These are phyloP conservation scores for Chaenogobius annularis DNA, from an alignment of 2,113 vertebrate genomes.

Conservation along the genomic window DNA sequence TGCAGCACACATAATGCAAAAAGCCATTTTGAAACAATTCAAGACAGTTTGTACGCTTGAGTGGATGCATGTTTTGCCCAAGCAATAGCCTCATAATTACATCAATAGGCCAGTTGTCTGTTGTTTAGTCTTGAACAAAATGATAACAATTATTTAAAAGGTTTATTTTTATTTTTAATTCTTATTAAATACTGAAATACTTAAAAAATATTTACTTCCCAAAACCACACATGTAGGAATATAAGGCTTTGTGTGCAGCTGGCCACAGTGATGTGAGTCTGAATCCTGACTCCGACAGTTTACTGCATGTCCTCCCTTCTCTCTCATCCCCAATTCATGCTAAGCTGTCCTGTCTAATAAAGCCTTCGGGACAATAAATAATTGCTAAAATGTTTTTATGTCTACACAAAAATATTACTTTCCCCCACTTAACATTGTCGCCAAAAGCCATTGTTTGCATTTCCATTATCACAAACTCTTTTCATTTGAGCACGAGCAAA, in stretches of 20 bases:
- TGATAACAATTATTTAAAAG: not conserved
- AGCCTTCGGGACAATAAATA: too few relatives aligned
- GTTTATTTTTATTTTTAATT: not conserved
- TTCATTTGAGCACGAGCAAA: slow-evolving; percentile 1
- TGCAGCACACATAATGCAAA: slow-evolving; percentile 15
- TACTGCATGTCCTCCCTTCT: too few relatives aligned
- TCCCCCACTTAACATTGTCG: slow-evolving; percentile 4
- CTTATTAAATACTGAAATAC: too few relatives aligned
- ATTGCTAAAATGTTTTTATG: not conserved
- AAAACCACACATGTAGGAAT: not conserved
- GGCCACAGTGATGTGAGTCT: too few relatives aligned
- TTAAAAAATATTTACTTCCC: not conserved
- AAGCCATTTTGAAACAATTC: slow-evolving; percentile 5
- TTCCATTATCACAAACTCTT: slow-evolving; percentile 2
- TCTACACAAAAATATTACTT: not conserved
- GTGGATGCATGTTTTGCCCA: not conserved
- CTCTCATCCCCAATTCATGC: too few relatives aligned
- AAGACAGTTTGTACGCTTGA: slow-evolving; percentile 1
- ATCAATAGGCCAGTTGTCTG: not conserved
- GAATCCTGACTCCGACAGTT: too few relatives aligned
- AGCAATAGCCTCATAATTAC: not conserved
- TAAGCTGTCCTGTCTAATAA: too few relatives aligned
- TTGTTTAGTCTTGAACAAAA: not conserved
- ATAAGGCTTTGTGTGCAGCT: too few relatives aligned
- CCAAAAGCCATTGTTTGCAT: slow-evolving; percentile 4